Percentiles rank a stretch among this genome's conserved stretches.
Evolutionary conservation across 1,140 invertebrate genomes (phyloP).

Genomic region (Calycopis cecrops): DNA sequence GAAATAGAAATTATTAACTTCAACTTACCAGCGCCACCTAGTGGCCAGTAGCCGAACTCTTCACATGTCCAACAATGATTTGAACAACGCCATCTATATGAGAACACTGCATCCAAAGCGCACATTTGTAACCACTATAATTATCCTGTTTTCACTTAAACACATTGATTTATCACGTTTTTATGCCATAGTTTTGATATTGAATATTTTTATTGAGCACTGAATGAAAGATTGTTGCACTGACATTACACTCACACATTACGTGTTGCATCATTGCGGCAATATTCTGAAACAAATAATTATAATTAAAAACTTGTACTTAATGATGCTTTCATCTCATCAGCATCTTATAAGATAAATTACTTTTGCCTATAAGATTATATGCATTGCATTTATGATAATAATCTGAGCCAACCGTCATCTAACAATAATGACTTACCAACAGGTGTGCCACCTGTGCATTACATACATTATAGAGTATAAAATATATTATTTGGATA

Average conservation of each 20-base stretch:
- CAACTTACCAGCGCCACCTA: slow-evolving; percentile 59
- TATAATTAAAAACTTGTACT: slow-evolving; percentile 6
- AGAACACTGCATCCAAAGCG: slow-evolving; percentile 67
- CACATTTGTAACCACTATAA: slow-evolving; percentile 46
- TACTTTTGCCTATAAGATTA: too few relatives aligned
- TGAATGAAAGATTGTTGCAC: slow-evolving; percentile 39
- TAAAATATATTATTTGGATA: too few relatives aligned
- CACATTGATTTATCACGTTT: slow-evolving; percentile 42
- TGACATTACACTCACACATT: slow-evolving; percentile 49
- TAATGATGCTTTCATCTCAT: too few relatives aligned
- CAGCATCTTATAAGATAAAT: too few relatives aligned
- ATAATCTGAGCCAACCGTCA: slow-evolving; percentile 7
- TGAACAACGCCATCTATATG: slow-evolving; percentile 56
- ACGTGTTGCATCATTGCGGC: slow-evolving; percentile 50
- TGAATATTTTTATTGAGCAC: slow-evolving; percentile 38
- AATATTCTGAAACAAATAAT: slow-evolving; percentile 57
- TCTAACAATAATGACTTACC: too few relatives aligned
- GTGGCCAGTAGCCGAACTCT: slow-evolving; percentile 38
- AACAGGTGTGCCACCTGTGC: too few relatives aligned
- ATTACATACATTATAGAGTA: too few relatives aligned
- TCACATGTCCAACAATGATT: slow-evolving; percentile 45
- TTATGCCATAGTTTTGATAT: slow-evolving; percentile 38
- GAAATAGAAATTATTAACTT: slow-evolving; percentile 6
- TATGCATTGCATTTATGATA: too few relatives aligned
- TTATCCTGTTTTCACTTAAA: slow-evolving; percentile 29